Evolutionary conservation across 2,113 vertebrate species (phyloP).

Genomic region (Maccullochella peelii): DNA sequence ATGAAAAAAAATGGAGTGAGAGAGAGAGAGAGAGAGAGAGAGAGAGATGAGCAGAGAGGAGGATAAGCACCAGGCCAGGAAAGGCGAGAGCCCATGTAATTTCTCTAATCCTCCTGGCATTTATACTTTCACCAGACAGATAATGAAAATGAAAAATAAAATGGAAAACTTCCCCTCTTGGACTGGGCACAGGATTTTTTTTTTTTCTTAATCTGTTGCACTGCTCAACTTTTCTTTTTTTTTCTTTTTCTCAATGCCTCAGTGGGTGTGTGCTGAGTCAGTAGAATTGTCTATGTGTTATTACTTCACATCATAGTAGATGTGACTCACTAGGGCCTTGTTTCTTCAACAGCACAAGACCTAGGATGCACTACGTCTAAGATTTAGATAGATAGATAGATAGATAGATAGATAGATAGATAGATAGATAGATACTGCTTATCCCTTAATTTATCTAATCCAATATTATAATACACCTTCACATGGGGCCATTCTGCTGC

Average conservation of each 20-base stretch:
- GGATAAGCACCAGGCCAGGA: constrained; percentile 82
- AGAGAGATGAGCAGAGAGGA: constrained; percentile 69
- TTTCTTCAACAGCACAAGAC: constrained; percentile 1
- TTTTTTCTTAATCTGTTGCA: constrained; percentile 80
- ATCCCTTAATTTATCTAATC: too few species aligned
- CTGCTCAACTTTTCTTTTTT: constrained; percentile 70
- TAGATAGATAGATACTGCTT: neutral
- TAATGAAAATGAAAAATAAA: constrained; percentile 89
- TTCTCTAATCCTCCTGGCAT: constrained; percentile 89
- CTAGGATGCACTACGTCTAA: neutral
- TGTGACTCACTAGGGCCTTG: constrained; percentile 31
- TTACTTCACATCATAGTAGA: constrained; percentile 50
- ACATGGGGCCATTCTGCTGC: too few species aligned
- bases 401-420: constrained; percentile 23
- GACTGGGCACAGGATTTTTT: constrained; percentile 71
- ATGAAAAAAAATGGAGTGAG: constrained; percentile 39
- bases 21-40: constrained; percentile 20
- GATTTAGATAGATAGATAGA: constrained; percentile 14
- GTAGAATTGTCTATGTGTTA: constrained; percentile 53
- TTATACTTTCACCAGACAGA: constrained; percentile 86
- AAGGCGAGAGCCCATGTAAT: constrained; percentile 85
- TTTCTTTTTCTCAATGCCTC: constrained; percentile 45
- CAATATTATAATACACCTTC: too few species aligned
- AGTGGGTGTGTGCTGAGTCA: constrained; percentile 72
- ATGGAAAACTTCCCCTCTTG: constrained; percentile 79